These are phyloP conservation scores for Cryptoprocta ferox DNA, from an alignment of 2,797 vertebrate genomes.

Conservation along the genomic window DNA sequence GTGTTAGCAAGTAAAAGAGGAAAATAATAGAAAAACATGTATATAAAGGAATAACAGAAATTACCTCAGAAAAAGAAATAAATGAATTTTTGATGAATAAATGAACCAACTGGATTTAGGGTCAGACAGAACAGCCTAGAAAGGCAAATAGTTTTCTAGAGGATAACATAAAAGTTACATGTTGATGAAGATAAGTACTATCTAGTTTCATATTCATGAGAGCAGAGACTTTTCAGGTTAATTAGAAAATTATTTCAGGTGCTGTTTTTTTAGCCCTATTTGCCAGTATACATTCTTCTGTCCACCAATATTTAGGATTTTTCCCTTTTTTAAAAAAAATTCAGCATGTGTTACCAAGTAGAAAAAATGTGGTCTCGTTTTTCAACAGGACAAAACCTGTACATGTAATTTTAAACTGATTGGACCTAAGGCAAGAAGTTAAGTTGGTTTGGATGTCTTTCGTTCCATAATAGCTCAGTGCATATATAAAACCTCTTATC, in stretches of 20 bases:
- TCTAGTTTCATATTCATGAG: neutral
- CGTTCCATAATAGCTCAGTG: neutral
- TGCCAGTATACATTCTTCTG: neutral
- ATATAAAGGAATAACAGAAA: neutral
- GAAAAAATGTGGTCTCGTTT: neutral
- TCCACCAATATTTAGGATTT: neutral
- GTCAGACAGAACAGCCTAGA: neutral
- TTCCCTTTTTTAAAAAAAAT: neutral
- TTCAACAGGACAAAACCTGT: neutral
- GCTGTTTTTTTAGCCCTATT: neutral
- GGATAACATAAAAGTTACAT: neutral
- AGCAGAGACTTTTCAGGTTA: slow-evolving; percentile 7
- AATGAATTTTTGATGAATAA: neutral
- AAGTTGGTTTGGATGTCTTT: neutral
- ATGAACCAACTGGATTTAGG: neutral
- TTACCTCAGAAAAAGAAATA: neutral
- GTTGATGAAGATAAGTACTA: neutral
- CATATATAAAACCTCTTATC: neutral
- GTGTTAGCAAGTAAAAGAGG: neutral
- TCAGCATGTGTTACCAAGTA: neutral
- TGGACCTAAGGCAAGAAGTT: neutral
- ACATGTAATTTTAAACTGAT: neutral
- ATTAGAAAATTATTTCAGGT: neutral
- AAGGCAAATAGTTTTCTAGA: neutral
- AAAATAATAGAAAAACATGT: neutral